Conservation (phyloP, 2,888 invertebrate species). For the Heliothis peltigera region DNA sequence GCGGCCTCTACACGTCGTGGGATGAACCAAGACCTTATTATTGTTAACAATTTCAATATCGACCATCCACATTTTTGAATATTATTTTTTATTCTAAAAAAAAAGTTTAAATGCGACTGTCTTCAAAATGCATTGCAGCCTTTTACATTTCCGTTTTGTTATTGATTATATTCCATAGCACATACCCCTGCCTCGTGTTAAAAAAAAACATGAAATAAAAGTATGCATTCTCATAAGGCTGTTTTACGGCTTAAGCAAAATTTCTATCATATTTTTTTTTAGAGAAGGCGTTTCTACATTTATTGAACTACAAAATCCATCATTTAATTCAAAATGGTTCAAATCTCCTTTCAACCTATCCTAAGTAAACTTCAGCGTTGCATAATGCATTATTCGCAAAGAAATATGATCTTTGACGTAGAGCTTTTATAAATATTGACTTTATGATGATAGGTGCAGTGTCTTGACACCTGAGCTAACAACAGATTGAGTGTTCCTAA, state of each 20-base stretch:
- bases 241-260: background rate
- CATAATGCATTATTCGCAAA: constrained; percentile 81
- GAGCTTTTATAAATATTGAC: constrained; percentile 80
- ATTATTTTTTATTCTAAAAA: constrained; percentile 10
- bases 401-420: constrained; percentile 82
- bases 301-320: constrained; percentile 25
- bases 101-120: background rate
- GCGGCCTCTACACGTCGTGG: constrained; percentile 75
- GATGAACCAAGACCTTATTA: constrained; percentile 71
- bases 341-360: constrained; percentile 63
- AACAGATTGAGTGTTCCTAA: constrained; percentile 53
- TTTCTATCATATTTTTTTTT: background rate
- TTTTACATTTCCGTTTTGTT: background rate
- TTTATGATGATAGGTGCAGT: constrained; percentile 76
- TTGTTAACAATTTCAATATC: constrained; percentile 71
- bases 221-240: no score
- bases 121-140: background rate
- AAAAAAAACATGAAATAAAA: no score
- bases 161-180: background rate
- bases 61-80: constrained; percentile 44
- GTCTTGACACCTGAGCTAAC: constrained; percentile 85
- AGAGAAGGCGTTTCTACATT: constrained; percentile 5
- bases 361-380: constrained; percentile 83
- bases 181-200: background rate
- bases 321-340: constrained; percentile 40